Percentiles rank a stretch among this genome's conserved stretches.
phyloP scores from a whole-genome alignment of 2,888 invertebrate genomes.

The Prosopocoilus inquinatus region DNA sequence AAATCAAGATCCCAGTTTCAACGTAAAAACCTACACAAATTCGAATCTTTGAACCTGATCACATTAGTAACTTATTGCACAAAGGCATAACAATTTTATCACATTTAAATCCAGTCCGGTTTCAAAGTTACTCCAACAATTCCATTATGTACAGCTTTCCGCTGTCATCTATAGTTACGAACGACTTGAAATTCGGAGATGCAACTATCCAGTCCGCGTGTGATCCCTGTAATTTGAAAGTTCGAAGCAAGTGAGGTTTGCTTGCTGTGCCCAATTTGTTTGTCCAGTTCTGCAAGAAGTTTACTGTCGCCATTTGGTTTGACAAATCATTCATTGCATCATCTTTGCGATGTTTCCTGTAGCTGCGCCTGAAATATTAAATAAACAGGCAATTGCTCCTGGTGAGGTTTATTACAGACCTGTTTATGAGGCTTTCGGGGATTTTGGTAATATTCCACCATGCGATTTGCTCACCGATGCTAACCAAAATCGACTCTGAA shows the following conservation, averaged over 20 bases:
- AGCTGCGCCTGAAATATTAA: constrained; percentile 4
- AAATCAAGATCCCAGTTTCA: too few species aligned
- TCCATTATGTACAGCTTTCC: constrained; percentile 62
- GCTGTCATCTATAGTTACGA: constrained; percentile 61
- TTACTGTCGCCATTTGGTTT: not conserved
- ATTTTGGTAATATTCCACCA: constrained; percentile 55
- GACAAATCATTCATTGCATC: not conserved
- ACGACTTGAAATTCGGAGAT: constrained; percentile 54
- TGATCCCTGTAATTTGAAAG: constrained; percentile 46
- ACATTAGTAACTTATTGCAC: too few species aligned
- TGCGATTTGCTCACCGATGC: constrained; percentile 58
- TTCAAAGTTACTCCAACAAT: constrained; percentile 31
- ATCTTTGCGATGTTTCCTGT: not conserved
- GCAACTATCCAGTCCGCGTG: constrained; percentile 42
- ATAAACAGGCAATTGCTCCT: not conserved
- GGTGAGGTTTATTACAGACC: not conserved
- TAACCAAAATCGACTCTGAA: constrained; percentile 54
- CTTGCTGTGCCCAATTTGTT: constrained; percentile 28
- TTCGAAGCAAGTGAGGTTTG: constrained; percentile 43
- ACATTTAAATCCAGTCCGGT: too few species aligned
- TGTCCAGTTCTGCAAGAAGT: not conserved
- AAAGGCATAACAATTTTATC: too few species aligned
- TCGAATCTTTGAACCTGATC: too few species aligned
- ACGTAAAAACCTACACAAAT: too few species aligned
- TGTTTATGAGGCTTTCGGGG: constrained; percentile 5